phyloP scores from a whole-genome alignment of 2,113 vertebrate species.

The Eira barbara region DNA sequence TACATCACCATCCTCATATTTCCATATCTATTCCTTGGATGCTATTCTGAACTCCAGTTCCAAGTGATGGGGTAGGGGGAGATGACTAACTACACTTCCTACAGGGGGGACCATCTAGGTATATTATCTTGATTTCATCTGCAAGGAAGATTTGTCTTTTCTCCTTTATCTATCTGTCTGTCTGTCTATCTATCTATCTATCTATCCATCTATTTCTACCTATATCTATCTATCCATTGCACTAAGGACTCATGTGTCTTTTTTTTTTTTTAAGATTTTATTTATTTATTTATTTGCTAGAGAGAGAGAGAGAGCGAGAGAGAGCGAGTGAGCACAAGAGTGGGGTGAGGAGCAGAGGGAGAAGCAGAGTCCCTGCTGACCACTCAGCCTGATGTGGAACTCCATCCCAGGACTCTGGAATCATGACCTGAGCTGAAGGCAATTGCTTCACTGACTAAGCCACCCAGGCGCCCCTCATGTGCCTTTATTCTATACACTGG shows the following conservation, averaged over 20 bases:
- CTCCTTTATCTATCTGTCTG: neutral
- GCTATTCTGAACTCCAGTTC: neutral
- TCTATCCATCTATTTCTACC: neutral
- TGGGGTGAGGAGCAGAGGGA: too few species aligned
- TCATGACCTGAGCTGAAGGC: too few species aligned
- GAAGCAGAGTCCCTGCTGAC: too few species aligned
- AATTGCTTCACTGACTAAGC: too few species aligned
- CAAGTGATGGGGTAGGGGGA: rapidly evolving
- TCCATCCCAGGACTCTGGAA: too few species aligned
- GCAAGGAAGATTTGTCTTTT: neutral
- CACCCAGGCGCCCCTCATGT: too few species aligned
- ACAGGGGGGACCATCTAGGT: neutral
- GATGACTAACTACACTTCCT: neutral
- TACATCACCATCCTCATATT: neutral
- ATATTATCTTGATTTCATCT: neutral
- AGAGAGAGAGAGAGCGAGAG: too few species aligned
- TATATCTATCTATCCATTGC: neutral
- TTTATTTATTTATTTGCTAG: too few species aligned
- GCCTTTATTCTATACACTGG: neutral
- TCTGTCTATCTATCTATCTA: neutral
- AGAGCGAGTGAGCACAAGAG: too few species aligned
- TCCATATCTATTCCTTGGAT: neutral
- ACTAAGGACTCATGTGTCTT: neutral
- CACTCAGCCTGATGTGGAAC: too few species aligned
- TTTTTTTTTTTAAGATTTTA: neutral